Evolutionary conservation across 2,888 invertebrate species (phyloP).

Genomic region (Buathra laborator): DNA sequence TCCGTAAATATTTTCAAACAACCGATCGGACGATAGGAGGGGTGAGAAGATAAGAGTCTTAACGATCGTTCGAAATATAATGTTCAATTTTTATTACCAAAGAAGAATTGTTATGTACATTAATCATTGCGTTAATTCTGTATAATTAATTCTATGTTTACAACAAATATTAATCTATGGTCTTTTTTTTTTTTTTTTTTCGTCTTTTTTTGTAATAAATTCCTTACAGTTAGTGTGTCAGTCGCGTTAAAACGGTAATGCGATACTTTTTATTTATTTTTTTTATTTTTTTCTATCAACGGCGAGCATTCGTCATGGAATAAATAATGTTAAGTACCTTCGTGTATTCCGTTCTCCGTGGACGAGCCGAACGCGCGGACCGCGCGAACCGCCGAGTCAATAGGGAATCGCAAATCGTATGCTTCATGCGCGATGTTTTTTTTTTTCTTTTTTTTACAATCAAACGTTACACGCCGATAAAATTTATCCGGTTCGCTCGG

Average conservation of each 20-base stretch:
- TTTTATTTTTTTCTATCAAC: conserved; percentile 63
- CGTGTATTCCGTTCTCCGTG: conserved; percentile 6
- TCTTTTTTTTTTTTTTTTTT: conserved; percentile 44
- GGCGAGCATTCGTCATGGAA: conserved; percentile 29
- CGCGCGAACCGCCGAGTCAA: conserved; percentile 6
- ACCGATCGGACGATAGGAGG: background rate
- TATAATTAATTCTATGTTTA: conserved; percentile 74
- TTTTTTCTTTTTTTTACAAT: too few relatives aligned
- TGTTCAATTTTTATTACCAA: conserved; percentile 78
- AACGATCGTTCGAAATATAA: conserved; percentile 48
- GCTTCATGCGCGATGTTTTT: background rate
- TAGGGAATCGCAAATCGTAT: conserved; percentile 12
- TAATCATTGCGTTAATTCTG: conserved; percentile 67
- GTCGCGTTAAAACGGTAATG: conserved; percentile 42
- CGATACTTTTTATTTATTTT: conserved; percentile 52
- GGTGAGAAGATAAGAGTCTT: background rate
- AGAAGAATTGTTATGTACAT: conserved; percentile 79
- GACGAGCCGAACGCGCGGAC: background rate
- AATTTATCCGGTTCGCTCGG: conserved; percentile 31
- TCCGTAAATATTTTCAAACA: background rate
- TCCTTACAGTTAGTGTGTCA: conserved; percentile 64
- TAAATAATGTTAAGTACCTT: conserved; percentile 64
- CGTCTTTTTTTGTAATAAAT: conserved; percentile 66
- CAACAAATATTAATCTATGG: conserved; percentile 75
- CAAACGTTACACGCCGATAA: background rate